Conservation (phyloP, 2,113 vertebrate genomes). For the Rhinichthys klamathensis region DNA sequence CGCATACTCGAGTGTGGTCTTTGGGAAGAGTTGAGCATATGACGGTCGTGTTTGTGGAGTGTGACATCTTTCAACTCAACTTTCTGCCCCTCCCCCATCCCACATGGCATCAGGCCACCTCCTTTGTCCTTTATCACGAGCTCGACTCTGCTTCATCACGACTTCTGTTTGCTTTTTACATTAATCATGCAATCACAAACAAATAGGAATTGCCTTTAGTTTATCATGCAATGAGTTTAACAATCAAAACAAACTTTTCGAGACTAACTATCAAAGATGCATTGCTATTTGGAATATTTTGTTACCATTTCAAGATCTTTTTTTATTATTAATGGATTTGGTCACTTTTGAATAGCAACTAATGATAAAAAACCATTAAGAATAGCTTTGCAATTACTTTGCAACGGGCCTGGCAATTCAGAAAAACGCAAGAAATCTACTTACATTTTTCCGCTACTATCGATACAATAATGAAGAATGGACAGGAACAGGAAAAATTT, state of each 20-base stretch:
- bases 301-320: neutral
- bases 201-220: neutral
- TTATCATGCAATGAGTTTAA: neutral
- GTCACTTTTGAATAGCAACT: neutral
- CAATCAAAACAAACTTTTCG: neutral
- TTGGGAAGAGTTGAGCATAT: neutral
- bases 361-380: neutral
- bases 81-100: slow-evolving; percentile 38
- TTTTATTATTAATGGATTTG: neutral
- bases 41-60: slow-evolving; percentile 1
- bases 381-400: neutral
- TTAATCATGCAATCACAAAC: neutral
- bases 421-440: neutral
- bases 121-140: slow-evolving; percentile 48
- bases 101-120: slow-evolving; percentile 33
- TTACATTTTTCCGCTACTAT: neutral
- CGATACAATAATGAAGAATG: neutral
- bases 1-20: neutral
- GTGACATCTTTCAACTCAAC: slow-evolving; percentile 31
- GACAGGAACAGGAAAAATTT: neutral
- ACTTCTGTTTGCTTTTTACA: slow-evolving; percentile 4
- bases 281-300: neutral
- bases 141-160: slow-evolving; percentile 19
- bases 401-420: neutral
- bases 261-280: neutral